A percentile compares a stretch with the other conserved stretches of the same genome.
phyloP scores from a whole-genome alignment of 2,888 invertebrate genomes.

The Polymixis lichenea region DNA sequence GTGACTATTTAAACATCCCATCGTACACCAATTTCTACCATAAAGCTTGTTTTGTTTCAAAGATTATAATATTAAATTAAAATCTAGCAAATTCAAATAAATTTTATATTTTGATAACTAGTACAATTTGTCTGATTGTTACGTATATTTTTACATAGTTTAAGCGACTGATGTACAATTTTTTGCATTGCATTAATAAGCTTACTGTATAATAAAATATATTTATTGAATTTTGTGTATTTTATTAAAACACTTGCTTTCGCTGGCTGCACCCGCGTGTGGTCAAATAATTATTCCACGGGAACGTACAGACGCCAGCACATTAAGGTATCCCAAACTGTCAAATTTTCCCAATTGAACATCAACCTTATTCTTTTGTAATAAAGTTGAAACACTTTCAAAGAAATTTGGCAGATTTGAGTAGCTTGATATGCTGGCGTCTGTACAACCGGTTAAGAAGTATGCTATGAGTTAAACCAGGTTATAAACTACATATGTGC shows the following conservation, averaged over 20 bases:
- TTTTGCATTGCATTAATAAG: conserved; percentile 45
- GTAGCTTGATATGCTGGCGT: too few relatives aligned
- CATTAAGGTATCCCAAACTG: too few relatives aligned
- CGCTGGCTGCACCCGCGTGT: too few relatives aligned
- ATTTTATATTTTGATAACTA: conserved; percentile 50
- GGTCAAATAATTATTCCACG: too few relatives aligned
- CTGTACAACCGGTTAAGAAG: too few relatives aligned
- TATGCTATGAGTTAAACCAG: too few relatives aligned
- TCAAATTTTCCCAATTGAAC: too few relatives aligned
- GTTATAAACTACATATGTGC: too few relatives aligned
- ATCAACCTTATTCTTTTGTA: too few relatives aligned
- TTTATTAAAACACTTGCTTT: background rate
- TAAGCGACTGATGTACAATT: conserved; percentile 59
- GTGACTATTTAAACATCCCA: conserved; percentile 9
- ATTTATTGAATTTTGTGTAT: conserved; percentile 58
- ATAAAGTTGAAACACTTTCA: too few relatives aligned
- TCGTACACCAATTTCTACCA: background rate
- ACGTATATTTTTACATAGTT: conserved; percentile 52
- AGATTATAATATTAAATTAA: background rate
- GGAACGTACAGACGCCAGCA: too few relatives aligned
- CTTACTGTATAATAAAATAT: conserved; percentile 59
- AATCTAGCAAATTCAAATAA: conserved; percentile 2
- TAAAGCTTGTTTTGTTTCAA: background rate
- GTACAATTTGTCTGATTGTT: conserved; percentile 53
- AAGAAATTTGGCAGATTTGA: too few relatives aligned